phyloP scores from a whole-genome alignment of 2,113 vertebrate genomes.

The Jacana jacana region DNA sequence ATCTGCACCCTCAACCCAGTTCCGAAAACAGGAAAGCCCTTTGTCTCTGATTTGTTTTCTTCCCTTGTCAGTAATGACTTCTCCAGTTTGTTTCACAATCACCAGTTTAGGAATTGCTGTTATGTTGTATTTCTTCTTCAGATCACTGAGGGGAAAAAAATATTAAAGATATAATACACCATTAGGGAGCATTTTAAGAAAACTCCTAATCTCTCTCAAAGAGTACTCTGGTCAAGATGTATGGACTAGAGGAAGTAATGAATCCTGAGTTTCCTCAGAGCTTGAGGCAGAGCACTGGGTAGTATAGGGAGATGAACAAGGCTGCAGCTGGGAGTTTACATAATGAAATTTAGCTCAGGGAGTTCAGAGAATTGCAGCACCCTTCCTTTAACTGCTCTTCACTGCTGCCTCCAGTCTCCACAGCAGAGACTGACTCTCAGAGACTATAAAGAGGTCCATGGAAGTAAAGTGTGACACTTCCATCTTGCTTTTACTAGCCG shows the following conservation, averaged over 20 bases:
- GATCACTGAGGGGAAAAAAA: constrained; percentile 77
- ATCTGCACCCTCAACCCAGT: constrained; percentile 88
- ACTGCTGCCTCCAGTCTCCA: background rate
- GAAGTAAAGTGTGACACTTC: background rate
- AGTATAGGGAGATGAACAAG: background rate
- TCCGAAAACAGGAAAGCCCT: constrained; percentile 87
- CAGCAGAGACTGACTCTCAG: background rate
- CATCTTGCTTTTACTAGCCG: background rate
- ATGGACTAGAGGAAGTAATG: background rate
- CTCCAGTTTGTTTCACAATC: constrained; percentile 93
- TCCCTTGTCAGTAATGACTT: constrained; percentile 94
- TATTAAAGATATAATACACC: background rate
- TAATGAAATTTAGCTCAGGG: background rate
- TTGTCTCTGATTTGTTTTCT: constrained; percentile 90
- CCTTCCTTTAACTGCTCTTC: background rate
- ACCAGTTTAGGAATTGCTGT: constrained; percentile 91
- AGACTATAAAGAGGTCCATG: background rate
- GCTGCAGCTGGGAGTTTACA: background rate
- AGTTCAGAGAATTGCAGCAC: background rate
- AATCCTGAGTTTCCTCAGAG: background rate
- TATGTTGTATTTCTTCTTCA: constrained; percentile 90
- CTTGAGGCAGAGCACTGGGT: background rate
- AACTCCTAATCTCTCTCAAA: background rate
- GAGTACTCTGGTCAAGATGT: background rate
- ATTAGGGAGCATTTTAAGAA: constrained; percentile 6